Percentiles rank a stretch among this genome's conserved stretches.
Evolutionary conservation across 2,113 vertebrate genomes (phyloP).

Genomic region (Galbula dea): DNA sequence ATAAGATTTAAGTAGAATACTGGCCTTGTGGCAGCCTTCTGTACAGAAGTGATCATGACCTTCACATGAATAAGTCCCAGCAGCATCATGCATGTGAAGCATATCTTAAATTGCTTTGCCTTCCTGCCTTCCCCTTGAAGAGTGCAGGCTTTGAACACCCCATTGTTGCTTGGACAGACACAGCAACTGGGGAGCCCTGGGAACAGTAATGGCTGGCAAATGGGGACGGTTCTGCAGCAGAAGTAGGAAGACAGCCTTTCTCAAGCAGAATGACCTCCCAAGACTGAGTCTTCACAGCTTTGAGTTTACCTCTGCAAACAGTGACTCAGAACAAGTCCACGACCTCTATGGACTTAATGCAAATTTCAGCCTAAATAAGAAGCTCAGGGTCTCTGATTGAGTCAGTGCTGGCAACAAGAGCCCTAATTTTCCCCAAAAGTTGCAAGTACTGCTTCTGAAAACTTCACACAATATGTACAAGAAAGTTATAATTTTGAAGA

Average conservation of each 20-base stretch:
- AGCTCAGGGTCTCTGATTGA: background rate
- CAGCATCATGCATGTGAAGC: background rate
- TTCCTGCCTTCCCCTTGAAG: background rate
- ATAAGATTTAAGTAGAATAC: slow-evolving; percentile 5
- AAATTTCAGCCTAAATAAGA: background rate
- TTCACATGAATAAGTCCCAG: background rate
- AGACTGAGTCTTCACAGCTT: background rate
- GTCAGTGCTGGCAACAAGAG: background rate
- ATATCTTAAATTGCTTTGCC: background rate
- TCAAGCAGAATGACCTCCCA: background rate
- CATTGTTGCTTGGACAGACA: background rate
- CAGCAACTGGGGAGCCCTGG: background rate
- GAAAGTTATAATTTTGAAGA: background rate
- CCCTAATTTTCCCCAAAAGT: background rate
- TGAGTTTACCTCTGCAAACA: background rate
- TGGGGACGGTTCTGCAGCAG: accelerated
- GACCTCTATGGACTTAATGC: background rate
- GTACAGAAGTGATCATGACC: background rate
- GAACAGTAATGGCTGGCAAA: background rate
- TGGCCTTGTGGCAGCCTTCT: background rate
- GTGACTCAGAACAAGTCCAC: background rate
- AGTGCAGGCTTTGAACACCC: accelerated
- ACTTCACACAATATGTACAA: background rate
- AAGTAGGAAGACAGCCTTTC: accelerated
- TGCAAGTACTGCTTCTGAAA: background rate